These are phyloP conservation scores for Clarias macrocephalus DNA, from an alignment of 2,113 vertebrate genomes.

Conservation along the genomic window DNA sequence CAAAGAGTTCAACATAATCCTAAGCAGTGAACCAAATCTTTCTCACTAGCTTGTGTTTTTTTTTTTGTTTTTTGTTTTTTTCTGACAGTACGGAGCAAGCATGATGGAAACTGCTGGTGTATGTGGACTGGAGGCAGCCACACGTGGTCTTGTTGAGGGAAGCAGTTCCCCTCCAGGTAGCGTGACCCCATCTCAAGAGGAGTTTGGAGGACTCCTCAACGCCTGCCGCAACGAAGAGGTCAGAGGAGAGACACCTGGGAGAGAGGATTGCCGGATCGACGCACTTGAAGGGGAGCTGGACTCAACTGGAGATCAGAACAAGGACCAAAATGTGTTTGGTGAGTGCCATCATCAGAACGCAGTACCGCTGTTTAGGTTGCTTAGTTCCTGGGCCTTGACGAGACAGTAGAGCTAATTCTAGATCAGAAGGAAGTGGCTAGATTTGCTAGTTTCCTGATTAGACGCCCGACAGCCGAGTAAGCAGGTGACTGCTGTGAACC, in stretches of 20 bases:
- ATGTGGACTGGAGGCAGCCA: slow-evolving; percentile 73
- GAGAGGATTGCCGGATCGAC: slow-evolving; percentile 82
- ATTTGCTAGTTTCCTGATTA: neutral
- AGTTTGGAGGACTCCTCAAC: slow-evolving; percentile 59
- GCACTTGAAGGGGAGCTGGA: slow-evolving; percentile 85
- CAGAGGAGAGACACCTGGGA: slow-evolving; percentile 84
- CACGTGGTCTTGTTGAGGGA: slow-evolving; percentile 71
- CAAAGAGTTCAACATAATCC: neutral
- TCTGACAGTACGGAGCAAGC: slow-evolving; percentile 65
- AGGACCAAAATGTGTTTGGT: slow-evolving; percentile 87
- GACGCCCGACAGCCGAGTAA: neutral
- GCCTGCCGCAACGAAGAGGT: slow-evolving; percentile 72
- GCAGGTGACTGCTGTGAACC: neutral
- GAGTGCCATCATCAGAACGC: slow-evolving; percentile 25
- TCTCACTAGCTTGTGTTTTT: neutral
- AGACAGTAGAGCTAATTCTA: neutral
- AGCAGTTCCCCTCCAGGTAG: slow-evolving; percentile 69
- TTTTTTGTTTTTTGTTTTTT: slow-evolving; percentile 27
- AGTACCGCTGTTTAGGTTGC: neutral
- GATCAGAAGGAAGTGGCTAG: neutral
- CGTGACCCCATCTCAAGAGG: slow-evolving; percentile 70
- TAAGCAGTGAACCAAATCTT: neutral
- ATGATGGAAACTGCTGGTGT: slow-evolving; percentile 78
- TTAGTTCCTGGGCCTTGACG: neutral
- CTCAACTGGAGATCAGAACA: slow-evolving; percentile 74